These are phyloP conservation scores for Sinocyclocheilus maitianheensis DNA, from an alignment of 2,113 vertebrate species.

Conservation along the genomic window DNA sequence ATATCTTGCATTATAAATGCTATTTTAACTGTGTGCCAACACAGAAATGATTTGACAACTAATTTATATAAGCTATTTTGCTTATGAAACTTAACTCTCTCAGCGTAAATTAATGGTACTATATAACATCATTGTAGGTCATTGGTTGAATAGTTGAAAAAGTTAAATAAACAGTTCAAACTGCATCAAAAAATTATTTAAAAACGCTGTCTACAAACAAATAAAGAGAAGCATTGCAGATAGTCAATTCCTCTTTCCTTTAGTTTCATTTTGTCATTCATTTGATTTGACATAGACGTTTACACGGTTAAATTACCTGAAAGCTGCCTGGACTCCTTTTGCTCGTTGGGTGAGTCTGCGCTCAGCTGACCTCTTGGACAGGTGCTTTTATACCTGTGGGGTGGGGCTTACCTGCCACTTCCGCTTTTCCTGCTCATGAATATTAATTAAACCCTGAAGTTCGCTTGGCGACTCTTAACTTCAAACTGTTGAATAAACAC, in stretches of 20 bases:
- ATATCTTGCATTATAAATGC: no score
- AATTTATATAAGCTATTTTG: no score
- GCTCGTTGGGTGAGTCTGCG: background rate
- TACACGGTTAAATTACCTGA: background rate
- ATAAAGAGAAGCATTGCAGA: background rate
- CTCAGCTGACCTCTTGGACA: no score
- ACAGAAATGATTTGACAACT: no score
- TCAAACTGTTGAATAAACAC: background rate
- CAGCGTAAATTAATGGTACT: no score
- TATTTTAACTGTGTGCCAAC: no score
- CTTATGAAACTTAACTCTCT: no score
- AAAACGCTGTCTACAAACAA: background rate
- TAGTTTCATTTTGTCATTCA: background rate
- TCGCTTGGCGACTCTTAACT: background rate
- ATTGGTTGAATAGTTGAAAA: no score
- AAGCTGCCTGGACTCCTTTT: constrained; percentile 18
- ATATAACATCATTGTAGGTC: background rate
- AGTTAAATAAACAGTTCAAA: background rate
- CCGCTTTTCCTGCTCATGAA: background rate
- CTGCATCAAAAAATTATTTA: no score
- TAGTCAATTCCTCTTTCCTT: background rate
- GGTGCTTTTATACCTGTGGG: background rate
- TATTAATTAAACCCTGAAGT: background rate
- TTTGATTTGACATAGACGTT: background rate
- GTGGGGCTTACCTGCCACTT: background rate